Base-by-base conservation (phyloP, 2,888 invertebrate species). In the Cheilosia impressa region DNA sequence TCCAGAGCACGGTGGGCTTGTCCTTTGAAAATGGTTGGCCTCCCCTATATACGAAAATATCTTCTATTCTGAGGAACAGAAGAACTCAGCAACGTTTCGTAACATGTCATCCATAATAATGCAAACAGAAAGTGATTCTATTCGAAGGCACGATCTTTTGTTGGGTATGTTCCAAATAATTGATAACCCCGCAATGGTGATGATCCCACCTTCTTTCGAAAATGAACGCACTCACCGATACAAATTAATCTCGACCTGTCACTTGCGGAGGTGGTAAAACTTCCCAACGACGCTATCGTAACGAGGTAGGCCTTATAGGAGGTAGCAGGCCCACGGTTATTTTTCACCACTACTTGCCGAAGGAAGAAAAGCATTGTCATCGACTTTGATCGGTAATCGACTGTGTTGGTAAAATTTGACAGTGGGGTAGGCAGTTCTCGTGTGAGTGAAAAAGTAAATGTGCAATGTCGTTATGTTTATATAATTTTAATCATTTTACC, bases 201-300 rank as follows among this genome's bases (percentile, higher is more conserved):
- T 50, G 31, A 58, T 52, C 34, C 19, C 52, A 53, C 19, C 27
- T 58, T 52, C 7, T 57, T 68, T 41, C 19, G n/a, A 68, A 63
- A 68, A 47, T 22, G 17, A 63, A 69, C 45, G 71, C 52, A 82
- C 65, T 77, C 77, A 71, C 62, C 77, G 82, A 77, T 77, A 77
- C 47, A 45, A 55, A 66, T 72, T 77, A 72, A 82, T 82, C 76
- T 53, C 34, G 52, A 77, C 47, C 77, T 82, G 71, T 82, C 71
- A 77, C 65, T 45, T 50, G 65, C n/a, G 52, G 19, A 77, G 65
- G 50, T 52, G 27, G 45, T 43, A 34, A 43, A 58, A 69, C 55
- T 75, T 69, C 19, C 24, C 27, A 65, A 65, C 27, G 63, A 57
- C 19, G 15, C 52, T 31, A 24, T 53, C 53, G 53, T 41, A 58